A percentile compares a stretch with the other conserved stretches of the same genome.
Evolutionary conservation across 30 jellyfish, hydroid and myxozoan genomes (phyloP).

Genomic region (Euphysa ruthae): DNA sequence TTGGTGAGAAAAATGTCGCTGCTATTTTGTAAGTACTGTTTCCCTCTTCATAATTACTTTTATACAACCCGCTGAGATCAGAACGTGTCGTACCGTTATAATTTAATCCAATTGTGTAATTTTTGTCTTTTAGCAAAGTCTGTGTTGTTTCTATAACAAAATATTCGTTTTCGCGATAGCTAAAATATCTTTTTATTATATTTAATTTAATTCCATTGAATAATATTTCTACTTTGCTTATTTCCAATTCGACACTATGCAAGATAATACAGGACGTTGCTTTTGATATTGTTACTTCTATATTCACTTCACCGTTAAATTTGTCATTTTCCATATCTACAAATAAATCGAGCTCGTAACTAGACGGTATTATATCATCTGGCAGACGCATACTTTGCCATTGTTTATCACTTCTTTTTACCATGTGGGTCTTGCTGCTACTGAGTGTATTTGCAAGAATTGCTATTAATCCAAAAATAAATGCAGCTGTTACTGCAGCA

Average conservation of each 20-base stretch:
- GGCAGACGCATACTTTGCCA: conserved; percentile 66
- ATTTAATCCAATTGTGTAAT: conserved; percentile 16
- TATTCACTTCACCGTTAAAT: conserved; percentile 48
- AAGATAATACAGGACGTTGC: conserved; percentile 33
- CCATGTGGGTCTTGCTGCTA: neutral
- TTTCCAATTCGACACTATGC: conserved; percentile 37
- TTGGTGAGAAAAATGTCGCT: conserved; percentile 77
- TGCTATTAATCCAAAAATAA: neutral
- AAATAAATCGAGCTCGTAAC: conserved; percentile 31
- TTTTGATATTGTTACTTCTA: conserved; percentile 11
- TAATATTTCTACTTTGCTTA: neutral
- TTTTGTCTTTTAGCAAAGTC: conserved; percentile 13
- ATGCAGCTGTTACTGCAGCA: neutral
- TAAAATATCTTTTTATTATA: neutral
- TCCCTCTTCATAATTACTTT: conserved; percentile 4
- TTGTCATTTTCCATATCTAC: conserved; percentile 37
- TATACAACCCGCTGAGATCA: conserved; percentile 48
- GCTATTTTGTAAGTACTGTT: conserved; percentile 41
- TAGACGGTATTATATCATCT: conserved; percentile 41
- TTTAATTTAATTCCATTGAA: neutral
- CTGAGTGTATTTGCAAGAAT: neutral
- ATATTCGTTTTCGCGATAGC: conserved; percentile 15
- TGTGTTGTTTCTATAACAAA: conserved; percentile 30
- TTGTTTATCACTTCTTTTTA: conserved; percentile 1
- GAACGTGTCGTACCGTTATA: conserved; percentile 33